Evolutionary conservation across 1,140 invertebrate genomes (phyloP), one percentile per base, ranked within the genome.

Genomic region (Sminthurinus signatus): DNA sequence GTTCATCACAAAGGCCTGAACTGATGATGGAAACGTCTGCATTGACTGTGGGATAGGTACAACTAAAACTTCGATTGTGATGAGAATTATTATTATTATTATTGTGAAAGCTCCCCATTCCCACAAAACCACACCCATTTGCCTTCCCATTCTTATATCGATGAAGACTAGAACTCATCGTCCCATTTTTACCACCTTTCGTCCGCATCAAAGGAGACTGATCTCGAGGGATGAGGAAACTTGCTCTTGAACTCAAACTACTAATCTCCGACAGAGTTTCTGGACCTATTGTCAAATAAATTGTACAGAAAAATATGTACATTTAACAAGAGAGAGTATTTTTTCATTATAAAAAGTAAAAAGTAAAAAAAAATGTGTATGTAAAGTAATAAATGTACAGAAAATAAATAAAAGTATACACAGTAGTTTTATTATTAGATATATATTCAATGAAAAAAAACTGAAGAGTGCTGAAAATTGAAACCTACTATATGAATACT

Each of bases 211-310:
- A 42, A 25, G 70, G 70, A 8, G 70, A 63, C 59, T 63, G 57
- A 55, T 68, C 57, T 56, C 63, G 55, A 42, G 66, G 57, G 44
- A 70, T 10, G 48, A 69, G 42, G 64, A 73, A 70, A 64, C 71
- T 70, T 55, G 70, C 72, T 31, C 74, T 63, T 12, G 79, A 78
- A 14, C 75, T 75, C 43, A 80, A 68, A 72, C 79, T 80, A 15
- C 88, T 90, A 4, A 87, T 82, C 75, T 91, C 88, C 0, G 88
- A 91, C 2, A 91, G 74, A 1, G 87, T 91, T 75, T 93, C 89
- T 1, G 90, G 89, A 28, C n/a, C n/a, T n/a, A n/a, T n/a, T n/a
- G n/a, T n/a, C n/a, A n/a, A n/a, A n/a, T n/a, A n/a, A n/a, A n/a
- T n/a, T n/a, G n/a, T n/a, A n/a, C n/a, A n/a, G n/a, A n/a, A n/a